phyloP scores from a whole-genome alignment of 2,113 vertebrate species.

The zebrafish (Danio rerio) region DNA sequence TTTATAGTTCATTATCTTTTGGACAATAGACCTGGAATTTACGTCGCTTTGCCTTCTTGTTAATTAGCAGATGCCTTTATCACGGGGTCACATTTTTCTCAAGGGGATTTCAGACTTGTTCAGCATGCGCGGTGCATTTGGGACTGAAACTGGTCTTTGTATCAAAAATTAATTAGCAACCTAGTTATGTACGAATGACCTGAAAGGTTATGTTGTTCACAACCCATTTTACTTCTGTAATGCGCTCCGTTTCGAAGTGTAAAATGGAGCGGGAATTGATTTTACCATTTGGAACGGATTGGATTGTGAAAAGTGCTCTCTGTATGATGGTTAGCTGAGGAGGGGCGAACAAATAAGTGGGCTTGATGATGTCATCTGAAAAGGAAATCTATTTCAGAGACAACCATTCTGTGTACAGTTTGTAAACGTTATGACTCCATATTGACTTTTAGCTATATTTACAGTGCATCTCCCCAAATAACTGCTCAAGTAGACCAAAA shows the following conservation, averaged over 20 bases:
- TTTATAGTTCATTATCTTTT: neutral
- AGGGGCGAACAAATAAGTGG: neutral
- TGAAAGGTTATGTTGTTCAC: neutral
- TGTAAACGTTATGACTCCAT: too few relatives aligned
- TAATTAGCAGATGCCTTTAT: conserved; percentile 12
- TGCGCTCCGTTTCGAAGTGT: neutral
- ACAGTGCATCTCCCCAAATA: neutral
- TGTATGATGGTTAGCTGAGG: neutral
- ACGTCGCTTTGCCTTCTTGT: neutral
- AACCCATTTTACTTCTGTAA: neutral
- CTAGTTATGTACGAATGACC: neutral
- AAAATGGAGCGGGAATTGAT: neutral
- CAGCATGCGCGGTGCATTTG: neutral
- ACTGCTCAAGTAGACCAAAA: neutral
- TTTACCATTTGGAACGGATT: neutral
- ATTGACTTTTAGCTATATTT: neutral
- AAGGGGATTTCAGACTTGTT: neutral
- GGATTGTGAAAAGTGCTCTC: neutral
- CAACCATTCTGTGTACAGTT: too few relatives aligned
- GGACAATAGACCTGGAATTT: neutral
- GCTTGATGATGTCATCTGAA: neutral
- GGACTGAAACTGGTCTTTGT: conserved; percentile 3
- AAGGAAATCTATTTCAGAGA: neutral
- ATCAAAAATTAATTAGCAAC: conserved; percentile 11
- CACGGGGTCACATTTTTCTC: neutral